Evolutionary conservation across 2,113 vertebrate genomes (phyloP).

Genomic region (Hystrix brachyura): DNA sequence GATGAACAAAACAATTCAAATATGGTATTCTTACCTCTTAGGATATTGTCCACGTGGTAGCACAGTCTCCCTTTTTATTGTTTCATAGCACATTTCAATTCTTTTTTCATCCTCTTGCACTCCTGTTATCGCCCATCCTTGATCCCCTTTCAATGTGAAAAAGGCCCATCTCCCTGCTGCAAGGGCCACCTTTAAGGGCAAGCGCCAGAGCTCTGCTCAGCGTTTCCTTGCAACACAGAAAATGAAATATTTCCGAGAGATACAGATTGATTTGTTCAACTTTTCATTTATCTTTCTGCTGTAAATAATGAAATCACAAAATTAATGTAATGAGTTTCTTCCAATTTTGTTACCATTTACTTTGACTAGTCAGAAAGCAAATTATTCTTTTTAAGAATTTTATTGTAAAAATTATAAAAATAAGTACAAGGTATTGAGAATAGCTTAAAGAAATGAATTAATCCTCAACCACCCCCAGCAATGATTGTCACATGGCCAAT

Average conservation of each 20-base stretch:
- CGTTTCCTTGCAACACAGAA: not conserved
- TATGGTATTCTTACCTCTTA: not conserved
- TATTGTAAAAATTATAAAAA: not conserved
- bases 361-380: not conserved
- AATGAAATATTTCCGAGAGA: slow-evolving; percentile 45
- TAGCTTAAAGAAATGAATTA: not conserved
- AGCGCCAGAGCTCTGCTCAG: slow-evolving; percentile 44
- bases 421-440: not conserved
- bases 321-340: slow-evolving; percentile 29
- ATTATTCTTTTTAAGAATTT: not conserved
- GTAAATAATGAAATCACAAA: slow-evolving; percentile 8
- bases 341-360: not conserved
- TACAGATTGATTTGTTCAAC: not conserved
- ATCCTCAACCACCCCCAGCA: not conserved
- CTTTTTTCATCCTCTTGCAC: not conserved
- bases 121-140: not conserved
- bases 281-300: slow-evolving; percentile 31
- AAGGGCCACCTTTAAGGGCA: slow-evolving; percentile 8
- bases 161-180: not conserved
- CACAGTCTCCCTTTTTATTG: not conserved
- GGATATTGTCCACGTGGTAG: not conserved
- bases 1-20: not conserved
- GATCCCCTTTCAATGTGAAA: not conserved
- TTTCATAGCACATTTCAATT: not conserved
- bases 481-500: not conserved